Conservation (phyloP, 2,888 invertebrate genomes). For the Amphipyra tragopoginis region DNA sequence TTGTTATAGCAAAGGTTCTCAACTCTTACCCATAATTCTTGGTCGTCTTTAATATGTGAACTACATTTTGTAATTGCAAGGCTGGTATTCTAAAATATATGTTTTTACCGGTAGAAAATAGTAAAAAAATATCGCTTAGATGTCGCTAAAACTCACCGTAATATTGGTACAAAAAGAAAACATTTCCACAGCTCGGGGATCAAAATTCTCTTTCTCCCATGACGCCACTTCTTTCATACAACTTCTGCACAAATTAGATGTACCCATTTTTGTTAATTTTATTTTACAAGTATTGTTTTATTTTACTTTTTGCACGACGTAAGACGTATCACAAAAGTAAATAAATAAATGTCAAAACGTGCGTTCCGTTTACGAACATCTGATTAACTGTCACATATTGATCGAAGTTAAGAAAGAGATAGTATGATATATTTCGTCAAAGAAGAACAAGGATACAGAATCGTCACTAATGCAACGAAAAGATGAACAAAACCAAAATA, state of each 20-base stretch:
- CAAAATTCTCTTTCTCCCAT: constrained; percentile 77
- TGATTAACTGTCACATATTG: constrained; percentile 1
- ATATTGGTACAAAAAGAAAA: constrained; percentile 83
- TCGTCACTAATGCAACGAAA: too few species aligned
- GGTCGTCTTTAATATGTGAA: too few species aligned
- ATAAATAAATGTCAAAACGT: constrained; percentile 39
- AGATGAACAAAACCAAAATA: too few species aligned
- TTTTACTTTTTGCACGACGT: neutral
- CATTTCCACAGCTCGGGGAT: constrained; percentile 74
- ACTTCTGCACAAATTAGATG: constrained; percentile 76
- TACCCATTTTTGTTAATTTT: constrained; percentile 68
- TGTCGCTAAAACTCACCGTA: constrained; percentile 62
- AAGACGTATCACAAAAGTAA: constrained; percentile 1
- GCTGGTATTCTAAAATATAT: too few species aligned
- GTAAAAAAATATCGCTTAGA: too few species aligned
- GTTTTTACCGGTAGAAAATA: too few species aligned
- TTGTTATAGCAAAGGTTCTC: too few species aligned
- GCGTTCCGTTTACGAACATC: constrained; percentile 17
- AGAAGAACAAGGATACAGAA: too few species aligned
- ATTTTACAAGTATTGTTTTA: neutral
- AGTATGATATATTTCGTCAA: too few species aligned
- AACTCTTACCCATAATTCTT: too few species aligned
- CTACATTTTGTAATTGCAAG: too few species aligned
- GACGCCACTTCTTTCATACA: constrained; percentile 83
- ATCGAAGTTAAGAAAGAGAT: constrained; percentile 16